phyloP scores from a whole-genome alignment of 2,113 vertebrate species.

The Gobius niger region DNA sequence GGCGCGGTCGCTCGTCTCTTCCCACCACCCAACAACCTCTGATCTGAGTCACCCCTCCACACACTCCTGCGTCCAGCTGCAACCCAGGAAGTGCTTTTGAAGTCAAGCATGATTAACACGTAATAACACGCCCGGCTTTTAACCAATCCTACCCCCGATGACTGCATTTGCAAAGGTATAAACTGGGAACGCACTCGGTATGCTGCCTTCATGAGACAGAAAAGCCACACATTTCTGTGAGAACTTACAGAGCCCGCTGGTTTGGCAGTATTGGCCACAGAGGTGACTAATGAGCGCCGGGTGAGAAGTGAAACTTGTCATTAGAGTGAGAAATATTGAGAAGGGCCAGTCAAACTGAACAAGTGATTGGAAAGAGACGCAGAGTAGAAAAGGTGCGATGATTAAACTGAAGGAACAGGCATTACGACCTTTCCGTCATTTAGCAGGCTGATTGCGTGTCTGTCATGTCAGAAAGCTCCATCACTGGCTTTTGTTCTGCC shows the following conservation, averaged over 20 bases:
- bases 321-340: constrained; percentile 55
- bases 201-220: constrained; percentile 33
- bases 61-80: constrained; percentile 39
- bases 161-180: constrained; percentile 21
- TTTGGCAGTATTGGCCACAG: constrained; percentile 49
- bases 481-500: constrained; percentile 58
- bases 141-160: constrained; percentile 37
- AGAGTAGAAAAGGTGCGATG: constrained; percentile 51
- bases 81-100: constrained; percentile 70
- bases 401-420: constrained; percentile 65
- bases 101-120: constrained; percentile 55
- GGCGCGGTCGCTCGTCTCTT: constrained; percentile 63
- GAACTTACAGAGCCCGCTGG: constrained; percentile 44
- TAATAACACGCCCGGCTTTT: constrained; percentile 47
- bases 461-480: constrained; percentile 60
- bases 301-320: constrained; percentile 69
- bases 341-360: constrained; percentile 51
- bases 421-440: constrained; percentile 53
- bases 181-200: constrained; percentile 22
- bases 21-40: constrained; percentile 55
- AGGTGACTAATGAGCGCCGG: constrained; percentile 66
- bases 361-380: constrained; percentile 61
- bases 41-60: constrained; percentile 47
- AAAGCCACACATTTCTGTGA: constrained; percentile 39
- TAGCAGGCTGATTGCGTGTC: constrained; percentile 66